Conservation (phyloP, 2,888 invertebrate species). For the Andrena marginata region DNA sequence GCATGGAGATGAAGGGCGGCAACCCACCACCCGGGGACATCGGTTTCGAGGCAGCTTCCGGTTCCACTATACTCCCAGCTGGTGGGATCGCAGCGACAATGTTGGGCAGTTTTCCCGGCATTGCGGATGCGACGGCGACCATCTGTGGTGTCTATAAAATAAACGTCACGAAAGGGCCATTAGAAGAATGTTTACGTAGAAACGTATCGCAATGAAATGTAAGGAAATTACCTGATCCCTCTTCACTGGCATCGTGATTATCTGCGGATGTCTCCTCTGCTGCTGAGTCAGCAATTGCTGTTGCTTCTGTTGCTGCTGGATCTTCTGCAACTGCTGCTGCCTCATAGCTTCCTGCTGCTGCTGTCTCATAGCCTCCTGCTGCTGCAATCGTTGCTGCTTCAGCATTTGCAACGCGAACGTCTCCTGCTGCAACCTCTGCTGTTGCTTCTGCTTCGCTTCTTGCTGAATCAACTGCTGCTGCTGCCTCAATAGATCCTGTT, state of each 20-base stretch:
- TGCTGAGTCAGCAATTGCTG: slow-evolving; percentile 60
- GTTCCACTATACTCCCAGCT: slow-evolving; percentile 61
- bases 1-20: slow-evolving; percentile 82
- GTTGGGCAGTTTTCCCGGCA: slow-evolving; percentile 70
- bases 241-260: slow-evolving; percentile 74
- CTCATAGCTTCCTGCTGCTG: slow-evolving; percentile 81
- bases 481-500: slow-evolving; percentile 73
- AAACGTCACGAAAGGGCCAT: background rate
- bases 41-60: slow-evolving; percentile 34
- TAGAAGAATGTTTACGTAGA: background rate
- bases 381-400: slow-evolving; percentile 81
- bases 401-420: slow-evolving; percentile 78
- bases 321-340: slow-evolving; percentile 75
- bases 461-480: slow-evolving; percentile 76
- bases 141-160: slow-evolving; percentile 59
- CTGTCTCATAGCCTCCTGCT: slow-evolving; percentile 77
- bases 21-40: slow-evolving; percentile 64
- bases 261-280: slow-evolving; percentile 60
- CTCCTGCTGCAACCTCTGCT: slow-evolving; percentile 79
- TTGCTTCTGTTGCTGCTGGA: slow-evolving; percentile 72
- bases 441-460: slow-evolving; percentile 74
- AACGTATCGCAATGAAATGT: background rate
- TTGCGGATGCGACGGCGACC: slow-evolving; percentile 47
- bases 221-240: slow-evolving; percentile 57
- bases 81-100: slow-evolving; percentile 76